Conservation (phyloP, 2,797 vertebrate genomes). For the Halcyon leucocephala region DNA sequence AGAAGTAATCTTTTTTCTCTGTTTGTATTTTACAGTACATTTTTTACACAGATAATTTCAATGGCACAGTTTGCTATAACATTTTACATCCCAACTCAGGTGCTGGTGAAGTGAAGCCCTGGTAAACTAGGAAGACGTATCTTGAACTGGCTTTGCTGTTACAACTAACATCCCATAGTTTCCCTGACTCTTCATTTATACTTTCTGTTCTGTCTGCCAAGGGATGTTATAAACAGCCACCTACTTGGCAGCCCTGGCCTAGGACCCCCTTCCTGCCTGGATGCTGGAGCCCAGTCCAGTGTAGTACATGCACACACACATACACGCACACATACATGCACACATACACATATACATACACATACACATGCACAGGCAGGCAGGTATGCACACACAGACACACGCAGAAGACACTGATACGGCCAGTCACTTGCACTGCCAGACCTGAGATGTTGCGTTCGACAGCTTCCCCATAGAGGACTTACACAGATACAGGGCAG, state of each 20-base stretch:
- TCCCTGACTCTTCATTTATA: neutral
- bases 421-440: fast-evolving
- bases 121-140: neutral
- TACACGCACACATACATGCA: too few species aligned
- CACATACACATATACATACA: too few species aligned
- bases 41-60: neutral
- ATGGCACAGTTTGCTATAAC: too few species aligned
- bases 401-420: fast-evolving
- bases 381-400: neutral
- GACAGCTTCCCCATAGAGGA: too few species aligned
- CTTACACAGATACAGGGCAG: neutral
- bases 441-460: fast-evolving
- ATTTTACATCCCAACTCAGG: neutral
- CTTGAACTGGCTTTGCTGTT: neutral
- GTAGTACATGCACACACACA: too few species aligned
- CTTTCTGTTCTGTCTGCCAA: neutral
- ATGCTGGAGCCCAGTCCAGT: too few species aligned
- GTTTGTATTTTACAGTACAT: neutral
- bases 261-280: too few species aligned
- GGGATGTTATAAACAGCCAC: neutral
- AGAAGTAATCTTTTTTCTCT: neutral
- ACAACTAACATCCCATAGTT: neutral
- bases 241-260: neutral
- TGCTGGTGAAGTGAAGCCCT: neutral
- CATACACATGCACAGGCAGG: too few species aligned